These are phyloP conservation scores for Spea multiplicata DNA, from an alignment of 2,113 vertebrate genomes.

Conservation along the genomic window DNA sequence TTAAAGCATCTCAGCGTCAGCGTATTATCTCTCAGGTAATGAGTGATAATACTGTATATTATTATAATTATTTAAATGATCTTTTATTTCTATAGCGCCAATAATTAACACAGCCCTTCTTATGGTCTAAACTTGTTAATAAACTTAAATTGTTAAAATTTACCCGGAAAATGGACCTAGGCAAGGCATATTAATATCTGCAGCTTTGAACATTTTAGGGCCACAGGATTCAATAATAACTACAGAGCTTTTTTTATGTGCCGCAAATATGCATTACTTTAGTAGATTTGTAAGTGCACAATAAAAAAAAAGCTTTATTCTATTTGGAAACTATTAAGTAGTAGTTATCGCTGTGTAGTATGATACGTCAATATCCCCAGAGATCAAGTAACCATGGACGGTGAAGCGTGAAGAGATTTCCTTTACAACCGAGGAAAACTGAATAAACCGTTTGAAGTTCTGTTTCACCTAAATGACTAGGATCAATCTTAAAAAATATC, in stretches of 20 bases:
- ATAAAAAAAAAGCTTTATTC: slow-evolving; percentile 44
- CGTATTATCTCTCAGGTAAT: too few relatives aligned
- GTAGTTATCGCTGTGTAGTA: slow-evolving; percentile 45
- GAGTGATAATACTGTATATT: too few relatives aligned
- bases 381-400: slow-evolving; percentile 48
- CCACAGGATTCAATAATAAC: slow-evolving; percentile 26
- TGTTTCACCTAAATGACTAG: slow-evolving; percentile 40
- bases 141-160: too few relatives aligned
- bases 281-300: slow-evolving; percentile 48
- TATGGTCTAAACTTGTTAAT: too few relatives aligned
- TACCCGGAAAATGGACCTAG: too few relatives aligned
- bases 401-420: slow-evolving; percentile 61
- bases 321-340: slow-evolving; percentile 41
- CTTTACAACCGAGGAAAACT: slow-evolving; percentile 43
- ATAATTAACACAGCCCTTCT: too few relatives aligned
- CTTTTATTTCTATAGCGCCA: too few relatives aligned
- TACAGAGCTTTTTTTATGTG: slow-evolving; percentile 19
- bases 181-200: too few relatives aligned
- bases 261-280: slow-evolving; percentile 43
- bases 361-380: slow-evolving; percentile 50
- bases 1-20: too few relatives aligned
- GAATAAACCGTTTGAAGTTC: slow-evolving; percentile 37
- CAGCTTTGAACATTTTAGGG: background rate
- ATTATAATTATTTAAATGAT: too few relatives aligned
- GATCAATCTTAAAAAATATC: slow-evolving; percentile 21